phyloP scores from a whole-genome alignment of 2,797 vertebrate species.

The Rhabdomys pumilio region DNA sequence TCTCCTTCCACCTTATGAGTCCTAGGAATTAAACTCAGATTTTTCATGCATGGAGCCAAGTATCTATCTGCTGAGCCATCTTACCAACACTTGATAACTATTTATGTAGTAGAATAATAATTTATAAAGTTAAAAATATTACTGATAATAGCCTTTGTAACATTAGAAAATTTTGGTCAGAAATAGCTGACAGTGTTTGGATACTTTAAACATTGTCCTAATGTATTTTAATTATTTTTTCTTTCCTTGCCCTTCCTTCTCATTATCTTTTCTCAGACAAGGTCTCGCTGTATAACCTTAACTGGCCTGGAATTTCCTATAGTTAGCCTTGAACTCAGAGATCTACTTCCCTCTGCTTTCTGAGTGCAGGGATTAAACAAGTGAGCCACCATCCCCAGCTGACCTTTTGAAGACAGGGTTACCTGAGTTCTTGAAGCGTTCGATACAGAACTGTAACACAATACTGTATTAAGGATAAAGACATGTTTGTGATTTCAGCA shows the following conservation, averaged over 20 bases:
- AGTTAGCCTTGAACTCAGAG: not conserved
- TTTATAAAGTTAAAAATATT: slow-evolving; percentile 23
- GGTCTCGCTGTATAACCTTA: not conserved
- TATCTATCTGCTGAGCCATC: not conserved
- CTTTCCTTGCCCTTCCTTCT: not conserved
- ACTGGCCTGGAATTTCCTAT: not conserved
- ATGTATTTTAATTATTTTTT: slow-evolving; percentile 7
- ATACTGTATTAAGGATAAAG: not conserved
- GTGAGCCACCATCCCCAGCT: not conserved
- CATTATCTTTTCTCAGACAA: not conserved
- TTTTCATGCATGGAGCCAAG: not conserved
- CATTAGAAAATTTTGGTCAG: slow-evolving; percentile 15
- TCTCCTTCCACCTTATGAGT: not conserved
- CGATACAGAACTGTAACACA: not conserved
- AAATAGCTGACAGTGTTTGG: slow-evolving; percentile 4
- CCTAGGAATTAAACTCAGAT: not conserved
- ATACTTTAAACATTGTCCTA: not conserved
- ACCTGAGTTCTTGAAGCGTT: slow-evolving; percentile 46
- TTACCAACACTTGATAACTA: not conserved
- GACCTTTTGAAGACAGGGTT: not conserved
- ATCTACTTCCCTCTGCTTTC: not conserved
- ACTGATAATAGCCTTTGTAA: not conserved
- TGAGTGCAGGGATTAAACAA: not conserved
- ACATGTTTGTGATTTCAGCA: not conserved
- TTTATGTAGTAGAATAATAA: not conserved